Evolutionary conservation across 2,888 invertebrate species (phyloP).

Genomic region (Sylvicola cinctus): DNA sequence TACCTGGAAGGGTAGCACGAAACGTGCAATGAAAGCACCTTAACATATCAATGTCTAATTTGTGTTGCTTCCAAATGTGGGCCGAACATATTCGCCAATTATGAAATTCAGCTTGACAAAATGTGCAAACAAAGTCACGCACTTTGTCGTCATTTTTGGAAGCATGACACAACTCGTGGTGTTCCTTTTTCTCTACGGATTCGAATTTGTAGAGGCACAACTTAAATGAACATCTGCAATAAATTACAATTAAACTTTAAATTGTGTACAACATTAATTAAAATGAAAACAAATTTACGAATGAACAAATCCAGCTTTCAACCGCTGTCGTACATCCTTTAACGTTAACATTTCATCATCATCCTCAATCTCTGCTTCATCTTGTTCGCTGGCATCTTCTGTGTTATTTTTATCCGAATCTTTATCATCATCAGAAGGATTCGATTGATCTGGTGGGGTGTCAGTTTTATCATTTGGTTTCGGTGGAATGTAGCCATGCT

Average conservation of each 20-base stretch:
- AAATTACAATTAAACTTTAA: constrained; percentile 7
- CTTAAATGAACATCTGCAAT: constrained; percentile 28
- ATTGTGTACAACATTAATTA: constrained; percentile 11
- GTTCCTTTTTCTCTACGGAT: constrained; percentile 20
- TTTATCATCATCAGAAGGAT: constrained; percentile 2
- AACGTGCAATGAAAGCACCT: constrained; percentile 35
- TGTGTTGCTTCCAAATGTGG: constrained; percentile 48
- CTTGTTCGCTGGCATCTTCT: neutral
- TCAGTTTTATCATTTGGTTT: constrained; percentile 9
- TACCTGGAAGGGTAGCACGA: constrained; percentile 30
- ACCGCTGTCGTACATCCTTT: constrained; percentile 7
- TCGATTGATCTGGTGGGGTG: constrained; percentile 8
- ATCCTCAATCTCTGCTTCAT: neutral
- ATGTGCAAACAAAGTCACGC: constrained; percentile 29
- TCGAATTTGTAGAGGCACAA: constrained; percentile 34
- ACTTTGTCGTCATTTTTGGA: constrained; percentile 9
- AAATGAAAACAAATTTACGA: no score
- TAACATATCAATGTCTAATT: constrained; percentile 34
- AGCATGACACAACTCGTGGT: constrained; percentile 31
- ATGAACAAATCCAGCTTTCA: constrained; percentile 5
- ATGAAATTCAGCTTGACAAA: constrained; percentile 29
- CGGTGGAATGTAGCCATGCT: constrained; percentile 12
- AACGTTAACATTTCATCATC: constrained; percentile 7
- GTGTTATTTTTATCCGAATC: constrained; percentile 2
- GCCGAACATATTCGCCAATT: constrained; percentile 43